Evolutionary conservation across 2,888 invertebrate species (phyloP).

Genomic region (Lissonota sp.): DNA sequence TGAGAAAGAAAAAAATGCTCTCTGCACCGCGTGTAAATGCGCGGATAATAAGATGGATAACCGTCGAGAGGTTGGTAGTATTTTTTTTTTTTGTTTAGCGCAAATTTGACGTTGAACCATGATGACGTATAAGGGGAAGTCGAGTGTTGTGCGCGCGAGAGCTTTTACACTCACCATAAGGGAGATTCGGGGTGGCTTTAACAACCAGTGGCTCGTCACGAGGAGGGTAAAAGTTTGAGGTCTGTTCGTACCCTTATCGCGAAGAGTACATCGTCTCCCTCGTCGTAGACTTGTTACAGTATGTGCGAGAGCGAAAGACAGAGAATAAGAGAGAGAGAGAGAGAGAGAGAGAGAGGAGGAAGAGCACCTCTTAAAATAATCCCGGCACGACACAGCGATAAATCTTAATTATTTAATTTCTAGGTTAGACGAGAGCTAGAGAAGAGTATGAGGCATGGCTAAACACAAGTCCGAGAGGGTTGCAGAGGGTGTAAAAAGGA

Average conservation of each 20-base stretch:
- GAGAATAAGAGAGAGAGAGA: conserved; percentile 12
- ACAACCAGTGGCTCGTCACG: conserved; percentile 47
- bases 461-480: conserved; percentile 31
- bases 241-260: conserved; percentile 15
- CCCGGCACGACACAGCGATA: conserved; percentile 67
- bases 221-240: conserved; percentile 46
- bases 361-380: conserved; percentile 63
- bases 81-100: conserved; percentile 25
- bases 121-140: not conserved
- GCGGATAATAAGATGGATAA: conserved; percentile 2
- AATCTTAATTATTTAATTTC: conserved; percentile 77
- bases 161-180: conserved; percentile 20
- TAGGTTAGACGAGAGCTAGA: conserved; percentile 45
- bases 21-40: not conserved
- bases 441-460: conserved; percentile 6
- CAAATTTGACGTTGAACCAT: conserved; percentile 29
- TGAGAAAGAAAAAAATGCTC: conserved; percentile 1
- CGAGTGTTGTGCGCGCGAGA: conserved; percentile 36
- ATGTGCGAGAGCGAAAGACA: not conserved
- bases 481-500: conserved; percentile 29
- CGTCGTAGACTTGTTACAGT: conserved; percentile 1
- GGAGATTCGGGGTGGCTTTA: not conserved
- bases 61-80: not conserved
- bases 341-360: conserved; percentile 36
- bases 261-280: conserved; percentile 5